Base-by-base conservation (phyloP, 2,797 vertebrate species). In the Alcedo atthis region DNA sequence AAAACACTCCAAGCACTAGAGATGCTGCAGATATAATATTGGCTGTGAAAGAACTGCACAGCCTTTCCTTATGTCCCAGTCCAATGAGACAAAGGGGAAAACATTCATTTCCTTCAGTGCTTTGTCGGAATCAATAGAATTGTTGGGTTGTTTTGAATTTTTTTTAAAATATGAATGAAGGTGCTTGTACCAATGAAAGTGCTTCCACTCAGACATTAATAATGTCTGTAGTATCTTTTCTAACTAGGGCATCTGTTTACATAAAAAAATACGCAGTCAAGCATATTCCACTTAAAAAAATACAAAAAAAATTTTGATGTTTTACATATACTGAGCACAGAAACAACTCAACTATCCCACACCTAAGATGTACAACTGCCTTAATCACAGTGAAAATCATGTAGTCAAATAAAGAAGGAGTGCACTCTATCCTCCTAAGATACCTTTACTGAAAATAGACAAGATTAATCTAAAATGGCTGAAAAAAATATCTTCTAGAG, bases 221-320 rank as follows among this genome's bases (percentile, higher is more conserved):
- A 87, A 91, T 51, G 42, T 24, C 87, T 86, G 73, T n/a, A 92
- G 67, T 63, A 92, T 86, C 80, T 95, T 67, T 59, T 85, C 81
- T 91, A 95, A 93, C 87, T 91, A 84, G 80, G 67, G 61, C 82
- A 96, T 87, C 77, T 94, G 78, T 94, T 95, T 91, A 93, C 89
- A 93, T 83, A 86, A 73, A 91, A 95, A 95, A 91, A 95, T 93
- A 86, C 61, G 82, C 77, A 95, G 70, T 85, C 81, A 78, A 79
- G 80, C 53, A n/a, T 63, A 83, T 79, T 69, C 85, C 64, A 89
- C 61, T 91, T 84, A 66, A 85, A 96, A 95, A 74, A 20, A 40
- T 15, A 40, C 28, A 89, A 87, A 84, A 64, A 62, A 22, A 59
- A 48, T 78, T 86, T 73, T 76, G 6, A 89, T 57, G 30, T 73